Conservation (phyloP, 2,888 invertebrate genomes). For the Troides helena region DNA sequence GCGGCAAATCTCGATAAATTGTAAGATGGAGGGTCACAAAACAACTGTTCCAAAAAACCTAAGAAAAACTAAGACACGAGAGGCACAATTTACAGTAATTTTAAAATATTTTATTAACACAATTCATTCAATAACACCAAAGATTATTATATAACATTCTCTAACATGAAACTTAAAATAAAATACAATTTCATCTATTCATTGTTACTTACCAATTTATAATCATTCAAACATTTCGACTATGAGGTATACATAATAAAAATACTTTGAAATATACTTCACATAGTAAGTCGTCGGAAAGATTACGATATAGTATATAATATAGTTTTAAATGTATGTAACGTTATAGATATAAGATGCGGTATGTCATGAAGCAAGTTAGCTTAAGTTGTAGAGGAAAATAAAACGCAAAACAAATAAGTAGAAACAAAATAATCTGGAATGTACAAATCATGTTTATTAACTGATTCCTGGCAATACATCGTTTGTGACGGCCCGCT, state of each 20-base stretch:
- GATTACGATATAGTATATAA: slow-evolving; percentile 46
- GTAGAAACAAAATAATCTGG: slow-evolving; percentile 86
- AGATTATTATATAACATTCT: slow-evolving; percentile 77
- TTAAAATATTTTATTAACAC: slow-evolving; percentile 82
- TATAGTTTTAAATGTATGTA: slow-evolving; percentile 45
- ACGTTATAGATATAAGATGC: slow-evolving; percentile 51
- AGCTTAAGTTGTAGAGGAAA: slow-evolving; percentile 63
- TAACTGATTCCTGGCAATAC: slow-evolving; percentile 83
- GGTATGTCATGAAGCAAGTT: slow-evolving; percentile 65
- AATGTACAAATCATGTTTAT: slow-evolving; percentile 90
- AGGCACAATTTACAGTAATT: slow-evolving; percentile 72
- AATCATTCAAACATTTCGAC: slow-evolving; percentile 79
- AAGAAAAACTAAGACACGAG: slow-evolving; percentile 60
- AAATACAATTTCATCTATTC: slow-evolving; percentile 75
- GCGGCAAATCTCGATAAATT: too few relatives aligned
- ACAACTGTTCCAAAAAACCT: not conserved
- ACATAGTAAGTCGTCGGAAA: slow-evolving; percentile 72
- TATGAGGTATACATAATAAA: slow-evolving; percentile 79
- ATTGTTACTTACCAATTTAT: slow-evolving; percentile 78
- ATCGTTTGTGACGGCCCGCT: slow-evolving; percentile 69
- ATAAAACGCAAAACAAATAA: slow-evolving; percentile 77
- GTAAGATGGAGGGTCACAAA: too few relatives aligned
- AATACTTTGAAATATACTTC: slow-evolving; percentile 70
- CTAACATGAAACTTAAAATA: slow-evolving; percentile 81
- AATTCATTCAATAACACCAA: slow-evolving; percentile 82